Percentiles rank a stretch among this genome's conserved stretches.
Conservation (phyloP, 1,140 invertebrate species). For the Drosophila paulistorum region DNA sequence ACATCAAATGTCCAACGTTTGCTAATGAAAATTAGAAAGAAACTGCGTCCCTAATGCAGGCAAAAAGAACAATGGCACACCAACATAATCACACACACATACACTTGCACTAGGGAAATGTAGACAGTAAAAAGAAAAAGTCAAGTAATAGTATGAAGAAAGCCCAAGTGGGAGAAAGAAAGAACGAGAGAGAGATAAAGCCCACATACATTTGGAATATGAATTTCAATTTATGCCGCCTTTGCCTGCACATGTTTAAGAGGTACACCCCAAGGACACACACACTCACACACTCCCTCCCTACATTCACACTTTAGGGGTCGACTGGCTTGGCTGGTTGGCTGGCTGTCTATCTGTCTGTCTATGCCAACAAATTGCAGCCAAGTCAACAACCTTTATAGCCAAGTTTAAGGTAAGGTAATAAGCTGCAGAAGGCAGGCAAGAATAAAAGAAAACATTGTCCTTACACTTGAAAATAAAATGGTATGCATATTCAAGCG, state of each 20-base stretch:
- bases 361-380: slow-evolving; percentile 67
- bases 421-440: slow-evolving; percentile 56
- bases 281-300: slow-evolving; percentile 20
- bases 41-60: slow-evolving; percentile 60
- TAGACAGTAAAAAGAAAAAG: slow-evolving; percentile 1
- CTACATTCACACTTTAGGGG: slow-evolving; percentile 49
- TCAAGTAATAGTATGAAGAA: not conserved
- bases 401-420: slow-evolving; percentile 77
- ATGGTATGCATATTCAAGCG: slow-evolving; percentile 29
- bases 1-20: slow-evolving; percentile 39
- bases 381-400: slow-evolving; percentile 75
- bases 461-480: slow-evolving; percentile 48
- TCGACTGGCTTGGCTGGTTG: slow-evolving; percentile 19
- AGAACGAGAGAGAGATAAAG: not conserved
- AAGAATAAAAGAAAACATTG: slow-evolving; percentile 47
- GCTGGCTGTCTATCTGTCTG: slow-evolving; percentile 27
- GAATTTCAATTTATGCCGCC: slow-evolving; percentile 70
- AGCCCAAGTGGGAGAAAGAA: slow-evolving; percentile 1
- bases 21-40: slow-evolving; percentile 71
- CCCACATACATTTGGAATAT: slow-evolving; percentile 56
- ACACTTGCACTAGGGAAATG: not conserved
- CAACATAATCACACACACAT: not conserved
- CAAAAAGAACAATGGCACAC: slow-evolving; percentile 34
- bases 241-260: slow-evolving; percentile 68
- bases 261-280: slow-evolving; percentile 63